Evolutionary conservation across 2,888 invertebrate species (phyloP), one percentile per base, ranked within the genome.

Genomic region (Zeuzera pyrina): DNA sequence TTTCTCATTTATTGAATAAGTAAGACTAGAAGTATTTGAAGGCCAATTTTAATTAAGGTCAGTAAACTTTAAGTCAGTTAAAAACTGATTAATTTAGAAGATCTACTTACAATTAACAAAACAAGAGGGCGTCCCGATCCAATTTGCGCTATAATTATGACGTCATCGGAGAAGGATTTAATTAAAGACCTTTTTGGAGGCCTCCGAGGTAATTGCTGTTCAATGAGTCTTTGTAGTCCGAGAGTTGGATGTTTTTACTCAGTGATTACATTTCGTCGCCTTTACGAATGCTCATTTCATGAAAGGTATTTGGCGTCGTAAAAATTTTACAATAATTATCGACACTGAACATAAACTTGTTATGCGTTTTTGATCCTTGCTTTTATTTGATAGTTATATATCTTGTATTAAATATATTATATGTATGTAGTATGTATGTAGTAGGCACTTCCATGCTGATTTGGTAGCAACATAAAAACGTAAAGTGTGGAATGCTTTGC

Each of bases 91-190:
- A 67, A 70, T 67, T 67, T 60, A 57, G 58, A 63, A 54, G 52
- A 57, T 66, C 67, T 60, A 63, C 69, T 71, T 59, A 72, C 70
- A 73, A 72, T 76, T 69, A 74, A 73, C 74, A 67, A 76, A 78
- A 76, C 71, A 71, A 64, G 67, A 59, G 66, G 61, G 64, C 66
- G 68, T 73, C 66, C 70, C 63, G 62, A 71, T 73, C 65, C 72
- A 78, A 78, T 78, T 79, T 74, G 61, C 65, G 65, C 71, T 66
- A 71, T 79, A 78, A 83, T 83, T 79, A 81, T 79, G 73, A 78
- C 74, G 81, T 79, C 78, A 83, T 76, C 64, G 72, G 81, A 83
- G 81, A 78, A 72, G 79, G 78, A 78, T 79, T 81, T 81, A 83
- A 83, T 83, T 79, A 83, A 72, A 83, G 81, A 62, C 67, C 77